These are phyloP conservation scores for Asobara japonica DNA, from an alignment of 1,140 invertebrate genomes.

Conservation along the genomic window DNA sequence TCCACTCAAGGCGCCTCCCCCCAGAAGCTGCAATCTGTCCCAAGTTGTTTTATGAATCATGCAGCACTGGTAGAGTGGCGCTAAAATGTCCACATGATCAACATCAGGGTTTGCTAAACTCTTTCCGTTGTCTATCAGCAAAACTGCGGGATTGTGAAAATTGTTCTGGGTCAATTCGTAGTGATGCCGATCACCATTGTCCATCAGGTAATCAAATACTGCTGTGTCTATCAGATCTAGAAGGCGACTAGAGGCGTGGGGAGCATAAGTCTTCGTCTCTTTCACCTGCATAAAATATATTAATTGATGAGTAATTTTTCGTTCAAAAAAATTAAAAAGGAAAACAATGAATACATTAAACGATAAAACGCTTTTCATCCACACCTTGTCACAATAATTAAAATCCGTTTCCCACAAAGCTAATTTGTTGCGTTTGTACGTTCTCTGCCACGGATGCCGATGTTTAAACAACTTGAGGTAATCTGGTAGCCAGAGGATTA, in stretches of 20 bases:
- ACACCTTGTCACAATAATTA: slow-evolving; percentile 80
- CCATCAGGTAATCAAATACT: slow-evolving; percentile 93
- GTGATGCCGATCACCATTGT: slow-evolving; percentile 94
- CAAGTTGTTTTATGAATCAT: slow-evolving; percentile 78
- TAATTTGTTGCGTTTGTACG: slow-evolving; percentile 79
- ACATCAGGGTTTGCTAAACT: slow-evolving; percentile 86
- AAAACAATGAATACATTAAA: not conserved
- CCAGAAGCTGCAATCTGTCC: slow-evolving; percentile 75
- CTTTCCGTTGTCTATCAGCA: slow-evolving; percentile 95
- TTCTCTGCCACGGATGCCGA: slow-evolving; percentile 89
- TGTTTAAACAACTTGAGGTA: slow-evolving; percentile 72
- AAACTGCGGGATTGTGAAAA: slow-evolving; percentile 73
- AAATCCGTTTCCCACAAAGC: slow-evolving; percentile 85
- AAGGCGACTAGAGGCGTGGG: slow-evolving; percentile 69
- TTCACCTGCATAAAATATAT: slow-evolving; percentile 55
- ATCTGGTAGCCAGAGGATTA: slow-evolving; percentile 84
- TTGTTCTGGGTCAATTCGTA: slow-evolving; percentile 79
- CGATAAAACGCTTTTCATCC: not conserved
- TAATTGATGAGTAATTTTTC: not conserved
- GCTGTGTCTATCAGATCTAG: slow-evolving; percentile 88
- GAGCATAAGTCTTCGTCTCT: slow-evolving; percentile 57
- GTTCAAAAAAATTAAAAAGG: too few relatives aligned
- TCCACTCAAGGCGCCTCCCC: slow-evolving; percentile 72
- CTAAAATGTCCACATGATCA: slow-evolving; percentile 87
- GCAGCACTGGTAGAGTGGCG: slow-evolving; percentile 91